Conservation (phyloP, 2,888 invertebrate genomes). For the Protonemura montana region DNA sequence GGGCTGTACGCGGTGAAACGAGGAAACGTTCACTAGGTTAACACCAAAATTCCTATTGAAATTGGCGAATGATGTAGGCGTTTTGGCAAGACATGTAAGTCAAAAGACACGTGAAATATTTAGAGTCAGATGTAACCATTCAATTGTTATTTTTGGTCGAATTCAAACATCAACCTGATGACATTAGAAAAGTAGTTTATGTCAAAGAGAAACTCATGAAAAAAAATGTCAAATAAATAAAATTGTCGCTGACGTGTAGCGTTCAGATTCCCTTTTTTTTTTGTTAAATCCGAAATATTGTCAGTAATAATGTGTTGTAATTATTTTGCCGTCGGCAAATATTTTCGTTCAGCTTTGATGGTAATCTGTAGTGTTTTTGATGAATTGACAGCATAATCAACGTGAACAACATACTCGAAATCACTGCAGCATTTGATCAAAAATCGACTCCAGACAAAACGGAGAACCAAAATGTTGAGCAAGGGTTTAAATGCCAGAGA, state of each 20-base stretch:
- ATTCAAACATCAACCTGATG: background rate
- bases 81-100: background rate
- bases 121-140: too few relatives aligned
- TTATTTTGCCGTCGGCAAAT: background rate
- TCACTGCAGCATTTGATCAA: background rate
- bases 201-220: background rate
- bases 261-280: background rate
- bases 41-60: background rate
- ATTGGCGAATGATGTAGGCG: background rate
- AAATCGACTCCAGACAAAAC: background rate
- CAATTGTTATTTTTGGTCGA: background rate
- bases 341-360: conserved; percentile 12
- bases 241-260: background rate
- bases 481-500: background rate
- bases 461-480: background rate
- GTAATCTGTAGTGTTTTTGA: background rate
- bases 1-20: background rate
- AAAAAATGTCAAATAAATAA: background rate
- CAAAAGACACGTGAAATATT: too few relatives aligned
- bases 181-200: background rate
- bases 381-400: conserved; percentile 12
- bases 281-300: background rate
- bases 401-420: background rate
- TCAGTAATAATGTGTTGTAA: conserved; percentile 5
- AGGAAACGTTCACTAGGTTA: background rate